These are phyloP conservation scores for Cyprinella venusta DNA, from an alignment of 2,797 vertebrate genomes.

Conservation along the genomic window DNA sequence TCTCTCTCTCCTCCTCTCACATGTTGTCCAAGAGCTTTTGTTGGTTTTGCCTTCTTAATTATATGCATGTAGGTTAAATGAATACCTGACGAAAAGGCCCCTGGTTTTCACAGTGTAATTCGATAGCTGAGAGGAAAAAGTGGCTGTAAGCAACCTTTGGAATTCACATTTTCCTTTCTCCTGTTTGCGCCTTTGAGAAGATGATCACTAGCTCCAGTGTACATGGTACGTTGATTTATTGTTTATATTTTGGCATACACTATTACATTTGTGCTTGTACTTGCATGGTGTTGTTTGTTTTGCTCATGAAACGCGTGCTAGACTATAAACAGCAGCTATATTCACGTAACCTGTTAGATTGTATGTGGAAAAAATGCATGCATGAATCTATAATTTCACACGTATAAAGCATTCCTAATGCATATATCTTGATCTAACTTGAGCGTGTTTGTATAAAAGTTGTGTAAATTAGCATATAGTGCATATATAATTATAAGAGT, in stretches of 20 bases:
- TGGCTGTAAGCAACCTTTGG: conserved; percentile 97
- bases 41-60: conserved; percentile 85
- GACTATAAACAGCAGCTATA: conserved; percentile 31
- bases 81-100: conserved; percentile 90
- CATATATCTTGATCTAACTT: neutral
- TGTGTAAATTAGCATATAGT: neutral
- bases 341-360: conserved; percentile 52
- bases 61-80: conserved; percentile 92
- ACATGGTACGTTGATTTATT: conserved; percentile 95
- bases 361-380: conserved; percentile 3
- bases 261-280: conserved; percentile 40
- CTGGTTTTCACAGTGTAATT: conserved; percentile 93
- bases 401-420: neutral
- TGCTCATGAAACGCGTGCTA: conserved; percentile 61
- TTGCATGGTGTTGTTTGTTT: conserved; percentile 46
- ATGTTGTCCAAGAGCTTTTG: conserved; percentile 84
- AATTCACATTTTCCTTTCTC: conserved; percentile 95
- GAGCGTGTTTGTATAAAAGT: neutral
- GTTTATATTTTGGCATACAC: conserved; percentile 67
- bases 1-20: conserved; percentile 75
- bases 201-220: conserved; percentile 99
- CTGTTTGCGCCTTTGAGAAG: conserved; percentile 85
- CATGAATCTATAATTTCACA: neutral
- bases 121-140: conserved; percentile 93
- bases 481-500: neutral